Evolutionary conservation across 2,888 invertebrate species (phyloP).

Genomic region (Hypsopygia costalis): DNA sequence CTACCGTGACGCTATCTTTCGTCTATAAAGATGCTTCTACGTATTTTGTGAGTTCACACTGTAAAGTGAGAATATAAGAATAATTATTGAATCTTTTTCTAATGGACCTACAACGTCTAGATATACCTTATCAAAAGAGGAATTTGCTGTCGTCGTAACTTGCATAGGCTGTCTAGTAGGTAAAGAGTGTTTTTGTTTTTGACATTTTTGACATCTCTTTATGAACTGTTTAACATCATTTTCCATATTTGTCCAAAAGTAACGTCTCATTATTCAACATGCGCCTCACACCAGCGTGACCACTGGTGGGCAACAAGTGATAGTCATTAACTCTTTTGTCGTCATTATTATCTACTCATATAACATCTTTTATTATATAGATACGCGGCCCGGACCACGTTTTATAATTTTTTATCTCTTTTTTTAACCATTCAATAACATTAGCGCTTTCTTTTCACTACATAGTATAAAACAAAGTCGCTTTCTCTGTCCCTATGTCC

Average conservation of each 20-base stretch:
- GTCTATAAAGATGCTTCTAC: slow-evolving; percentile 7
- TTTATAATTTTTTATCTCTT: not conserved
- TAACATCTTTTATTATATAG: not conserved
- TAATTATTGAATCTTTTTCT: slow-evolving; percentile 13
- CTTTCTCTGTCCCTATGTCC: too few species aligned
- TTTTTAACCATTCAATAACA: not conserved
- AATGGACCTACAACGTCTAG: slow-evolving; percentile 18
- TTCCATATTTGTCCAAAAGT: slow-evolving; percentile 16
- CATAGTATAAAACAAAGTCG: too few species aligned
- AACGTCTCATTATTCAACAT: slow-evolving; percentile 14
- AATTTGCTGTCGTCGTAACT: slow-evolving; percentile 15
- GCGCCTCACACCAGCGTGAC: slow-evolving; percentile 12
- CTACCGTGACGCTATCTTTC: slow-evolving; percentile 1
- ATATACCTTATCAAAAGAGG: slow-evolving; percentile 17
- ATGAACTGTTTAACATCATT: slow-evolving; percentile 14
- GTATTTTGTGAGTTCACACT: slow-evolving; percentile 17
- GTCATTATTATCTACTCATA: not conserved
- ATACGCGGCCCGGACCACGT: not conserved
- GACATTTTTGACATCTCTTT: slow-evolving; percentile 15
- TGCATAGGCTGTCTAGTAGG: slow-evolving; percentile 14
- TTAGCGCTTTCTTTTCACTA: not conserved
- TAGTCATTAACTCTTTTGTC: slow-evolving; percentile 11
- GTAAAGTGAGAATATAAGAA: slow-evolving; percentile 15
- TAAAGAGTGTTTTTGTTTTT: slow-evolving; percentile 13
- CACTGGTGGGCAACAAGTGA: slow-evolving; percentile 15